Evolutionary conservation across 2,797 vertebrate genomes (phyloP).

Genomic region (Neostethus bicornis): DNA sequence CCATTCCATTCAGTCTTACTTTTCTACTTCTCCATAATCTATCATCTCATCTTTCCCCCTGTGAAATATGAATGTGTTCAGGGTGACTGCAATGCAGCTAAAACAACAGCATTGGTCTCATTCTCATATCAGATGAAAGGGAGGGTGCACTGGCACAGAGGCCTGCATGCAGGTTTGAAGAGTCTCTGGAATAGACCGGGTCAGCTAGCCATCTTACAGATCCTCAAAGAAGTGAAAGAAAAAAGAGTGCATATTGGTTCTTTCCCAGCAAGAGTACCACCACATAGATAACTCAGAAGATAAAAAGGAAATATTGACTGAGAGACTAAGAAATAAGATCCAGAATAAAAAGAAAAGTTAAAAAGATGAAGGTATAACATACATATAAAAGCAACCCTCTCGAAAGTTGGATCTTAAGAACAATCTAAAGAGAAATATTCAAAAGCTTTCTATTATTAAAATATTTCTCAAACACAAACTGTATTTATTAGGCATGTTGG

Average conservation of each 20-base stretch:
- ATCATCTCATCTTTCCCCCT: conserved; percentile 42
- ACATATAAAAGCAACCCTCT: neutral
- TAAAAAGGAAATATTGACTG: conserved; percentile 21
- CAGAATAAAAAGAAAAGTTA: neutral
- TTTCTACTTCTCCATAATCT: conserved; percentile 46
- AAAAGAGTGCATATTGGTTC: conserved; percentile 16
- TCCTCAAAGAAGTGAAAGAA: conserved; percentile 41
- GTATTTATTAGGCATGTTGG: conserved; percentile 3
- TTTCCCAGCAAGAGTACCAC: conserved; percentile 34
- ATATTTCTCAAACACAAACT: conserved; percentile 1
- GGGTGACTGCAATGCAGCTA: conserved; percentile 78
- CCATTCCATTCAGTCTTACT: conserved; percentile 33
- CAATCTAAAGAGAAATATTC: conserved; percentile 25
- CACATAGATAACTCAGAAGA: conserved; percentile 30
- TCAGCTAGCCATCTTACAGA: conserved; percentile 26
- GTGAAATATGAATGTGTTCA: conserved; percentile 46
- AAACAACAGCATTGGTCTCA: conserved; percentile 53
- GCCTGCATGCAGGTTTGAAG: conserved; percentile 35
- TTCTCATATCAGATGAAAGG: conserved; percentile 41
- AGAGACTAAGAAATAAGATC: conserved; percentile 17
- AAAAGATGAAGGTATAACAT: conserved; percentile 7
- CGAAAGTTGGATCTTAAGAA: conserved; percentile 15
- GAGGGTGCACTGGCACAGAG: conserved; percentile 49
- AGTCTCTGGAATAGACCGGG: conserved; percentile 24
- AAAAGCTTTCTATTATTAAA: conserved; percentile 6